These are phyloP conservation scores for Acanthurus lineatus DNA, from an alignment of 2,797 vertebrate species.

Conservation along the genomic window DNA sequence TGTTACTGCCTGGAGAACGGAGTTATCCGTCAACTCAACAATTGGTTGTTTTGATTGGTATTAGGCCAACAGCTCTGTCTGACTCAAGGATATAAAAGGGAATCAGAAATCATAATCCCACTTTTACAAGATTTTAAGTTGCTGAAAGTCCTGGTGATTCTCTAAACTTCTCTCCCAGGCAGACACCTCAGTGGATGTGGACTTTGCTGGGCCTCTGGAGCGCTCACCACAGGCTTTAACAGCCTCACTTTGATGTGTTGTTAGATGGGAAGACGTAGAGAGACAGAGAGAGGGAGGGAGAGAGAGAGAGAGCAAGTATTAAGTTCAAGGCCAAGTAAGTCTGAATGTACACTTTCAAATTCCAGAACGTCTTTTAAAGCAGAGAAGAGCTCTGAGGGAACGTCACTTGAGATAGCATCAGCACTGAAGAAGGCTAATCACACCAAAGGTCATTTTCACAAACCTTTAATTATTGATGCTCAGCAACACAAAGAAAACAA, in stretches of 20 bases:
- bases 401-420: slow-evolving; percentile 45
- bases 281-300: slow-evolving; percentile 6
- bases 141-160: slow-evolving; percentile 61
- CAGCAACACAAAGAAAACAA: slow-evolving; percentile 25
- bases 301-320: slow-evolving; percentile 16
- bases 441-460: slow-evolving; percentile 44
- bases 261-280: slow-evolving; percentile 53
- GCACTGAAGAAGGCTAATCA: slow-evolving; percentile 24
- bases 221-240: slow-evolving; percentile 49
- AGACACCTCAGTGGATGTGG: slow-evolving; percentile 55
- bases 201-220: slow-evolving; percentile 46
- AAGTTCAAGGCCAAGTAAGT: slow-evolving; percentile 55
- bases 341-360: slow-evolving; percentile 62
- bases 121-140: slow-evolving; percentile 62
- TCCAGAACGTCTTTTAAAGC: slow-evolving; percentile 35
- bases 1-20: slow-evolving; percentile 34
- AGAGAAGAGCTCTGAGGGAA: slow-evolving; percentile 10
- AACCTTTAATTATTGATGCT: slow-evolving; percentile 53
- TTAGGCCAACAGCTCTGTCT: slow-evolving; percentile 58
- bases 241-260: slow-evolving; percentile 67
- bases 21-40: slow-evolving; percentile 54
- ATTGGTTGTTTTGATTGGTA: slow-evolving; percentile 63
- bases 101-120: slow-evolving; percentile 65
- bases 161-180: slow-evolving; percentile 59
- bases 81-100: slow-evolving; percentile 65